Evolutionary conservation across 1,140 invertebrate genomes (phyloP).

Genomic region (Aphaenogaster rudis): DNA sequence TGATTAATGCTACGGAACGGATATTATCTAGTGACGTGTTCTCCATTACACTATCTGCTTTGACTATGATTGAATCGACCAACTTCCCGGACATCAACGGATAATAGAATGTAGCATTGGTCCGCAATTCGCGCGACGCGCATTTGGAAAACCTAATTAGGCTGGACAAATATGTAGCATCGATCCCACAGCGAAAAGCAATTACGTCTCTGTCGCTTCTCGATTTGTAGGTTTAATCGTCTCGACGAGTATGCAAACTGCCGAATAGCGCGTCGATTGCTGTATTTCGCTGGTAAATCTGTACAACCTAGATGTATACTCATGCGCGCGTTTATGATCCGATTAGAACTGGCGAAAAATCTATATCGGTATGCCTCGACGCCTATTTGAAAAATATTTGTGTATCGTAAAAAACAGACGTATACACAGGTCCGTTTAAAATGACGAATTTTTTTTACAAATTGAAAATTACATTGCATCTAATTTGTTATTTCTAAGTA

Average conservation of each 20-base stretch:
- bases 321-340: not conserved
- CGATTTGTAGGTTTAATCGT: constrained; percentile 67
- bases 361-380: not conserved
- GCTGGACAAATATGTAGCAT: constrained; percentile 66
- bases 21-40: not conserved
- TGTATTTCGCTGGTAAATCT: constrained; percentile 66
- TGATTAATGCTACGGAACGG: not conserved
- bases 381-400: constrained; percentile 3
- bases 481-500: not conserved
- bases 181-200: constrained; percentile 72
- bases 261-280: constrained; percentile 64
- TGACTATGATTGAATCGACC: constrained; percentile 27
- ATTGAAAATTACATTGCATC: not conserved
- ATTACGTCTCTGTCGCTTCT: constrained; percentile 71
- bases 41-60: not conserved
- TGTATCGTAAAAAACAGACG: not conserved
- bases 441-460: not conserved
- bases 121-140: constrained; percentile 57
- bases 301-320: constrained; percentile 7
- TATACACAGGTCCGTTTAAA: not conserved
- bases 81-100: constrained; percentile 46
- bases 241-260: constrained; percentile 66
- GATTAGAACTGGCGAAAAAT: constrained; percentile 39
- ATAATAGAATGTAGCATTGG: constrained; percentile 56
- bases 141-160: constrained; percentile 74